These are phyloP conservation scores for Eolophus roseicapilla DNA, from an alignment of 2,113 vertebrate species.

Conservation along the genomic window DNA sequence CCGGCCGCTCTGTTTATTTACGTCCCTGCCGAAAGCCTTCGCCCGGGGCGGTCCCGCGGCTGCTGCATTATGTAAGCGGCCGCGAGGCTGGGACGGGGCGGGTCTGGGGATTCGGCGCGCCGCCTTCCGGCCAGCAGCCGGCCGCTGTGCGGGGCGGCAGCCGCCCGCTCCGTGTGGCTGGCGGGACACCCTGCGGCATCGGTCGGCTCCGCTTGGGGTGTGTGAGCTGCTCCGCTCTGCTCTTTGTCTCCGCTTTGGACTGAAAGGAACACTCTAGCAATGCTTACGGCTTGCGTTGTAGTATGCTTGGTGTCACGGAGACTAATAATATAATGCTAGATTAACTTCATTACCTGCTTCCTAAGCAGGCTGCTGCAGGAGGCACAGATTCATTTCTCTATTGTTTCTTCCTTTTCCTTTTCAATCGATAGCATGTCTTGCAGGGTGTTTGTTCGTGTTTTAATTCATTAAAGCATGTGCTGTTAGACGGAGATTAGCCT, in stretches of 20 bases:
- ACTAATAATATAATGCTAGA: not conserved
- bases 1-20: not conserved
- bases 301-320: fast-evolving
- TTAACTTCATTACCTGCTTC: not conserved
- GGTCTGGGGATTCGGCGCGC: not conserved
- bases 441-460: not conserved
- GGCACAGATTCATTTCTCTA: fast-evolving
- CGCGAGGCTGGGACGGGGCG: not conserved
- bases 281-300: not conserved
- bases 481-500: not conserved
- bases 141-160: not conserved
- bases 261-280: fast-evolving
- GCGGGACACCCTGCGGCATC: not conserved
- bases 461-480: fast-evolving
- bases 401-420: not conserved
- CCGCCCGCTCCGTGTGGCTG: not conserved
- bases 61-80: not conserved
- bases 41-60: not conserved
- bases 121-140: not conserved
- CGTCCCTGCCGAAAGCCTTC: not conserved
- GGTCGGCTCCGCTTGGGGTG: not conserved
- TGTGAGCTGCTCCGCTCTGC: not conserved
- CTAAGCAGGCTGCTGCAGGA: no score
- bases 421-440: not conserved
- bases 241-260: not conserved